Percentiles rank a stretch among this genome's conserved stretches.
Evolutionary conservation across 2,888 invertebrate species (phyloP).

Genomic region (Crepidodera aurea): DNA sequence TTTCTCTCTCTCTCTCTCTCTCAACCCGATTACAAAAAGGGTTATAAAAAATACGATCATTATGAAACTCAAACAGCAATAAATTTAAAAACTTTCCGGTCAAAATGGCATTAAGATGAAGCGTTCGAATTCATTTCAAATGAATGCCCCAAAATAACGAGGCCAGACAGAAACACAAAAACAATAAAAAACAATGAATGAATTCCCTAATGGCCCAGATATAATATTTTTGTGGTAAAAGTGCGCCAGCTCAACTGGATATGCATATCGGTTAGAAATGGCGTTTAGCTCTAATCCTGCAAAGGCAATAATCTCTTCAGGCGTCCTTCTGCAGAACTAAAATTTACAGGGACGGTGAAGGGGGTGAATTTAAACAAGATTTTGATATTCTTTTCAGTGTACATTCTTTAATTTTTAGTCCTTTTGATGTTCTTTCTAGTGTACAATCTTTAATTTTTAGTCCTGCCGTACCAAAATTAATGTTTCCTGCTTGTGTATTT

Average conservation of each 20-base stretch:
- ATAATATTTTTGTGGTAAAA: conserved; percentile 8
- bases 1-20: too few species aligned
- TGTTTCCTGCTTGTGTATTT: too few species aligned
- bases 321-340: background rate
- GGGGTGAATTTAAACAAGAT: background rate
- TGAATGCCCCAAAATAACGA: conserved; percentile 9
- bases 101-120: background rate
- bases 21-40: too few species aligned
- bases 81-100: background rate
- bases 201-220: conserved; percentile 10
- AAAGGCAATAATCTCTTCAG: conserved; percentile 6
- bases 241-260: conserved; percentile 1
- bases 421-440: too few species aligned
- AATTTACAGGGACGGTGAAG: background rate
- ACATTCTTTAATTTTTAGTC: background rate
- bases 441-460: too few species aligned
- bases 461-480: background rate
- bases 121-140: background rate
- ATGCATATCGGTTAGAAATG: conserved; percentile 11
- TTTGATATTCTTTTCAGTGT: background rate
- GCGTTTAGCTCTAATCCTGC: conserved; percentile 5
- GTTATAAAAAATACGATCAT: too few species aligned
- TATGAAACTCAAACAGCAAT: too few species aligned
- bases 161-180: background rate
- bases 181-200: background rate